Evolutionary conservation across 2,888 invertebrate species (phyloP).

Genomic region (Pammene aurita): DNA sequence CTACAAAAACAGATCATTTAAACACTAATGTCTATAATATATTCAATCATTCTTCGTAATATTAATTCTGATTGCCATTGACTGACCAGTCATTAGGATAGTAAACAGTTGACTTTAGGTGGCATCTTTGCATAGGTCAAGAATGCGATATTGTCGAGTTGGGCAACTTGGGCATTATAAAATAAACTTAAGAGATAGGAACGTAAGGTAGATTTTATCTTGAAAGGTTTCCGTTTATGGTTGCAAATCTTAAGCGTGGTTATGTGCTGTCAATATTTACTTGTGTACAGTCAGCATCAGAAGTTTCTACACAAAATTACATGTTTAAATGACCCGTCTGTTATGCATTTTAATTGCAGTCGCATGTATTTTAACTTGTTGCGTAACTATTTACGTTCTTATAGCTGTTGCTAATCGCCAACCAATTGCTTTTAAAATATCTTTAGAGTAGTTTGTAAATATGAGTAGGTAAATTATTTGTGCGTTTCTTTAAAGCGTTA

Average conservation of each 20-base stretch:
- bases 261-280: not conserved
- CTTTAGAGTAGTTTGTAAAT: too few species aligned
- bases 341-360: too few species aligned
- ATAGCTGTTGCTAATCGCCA: too few species aligned
- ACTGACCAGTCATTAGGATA: not conserved
- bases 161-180: not conserved
- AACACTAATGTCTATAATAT: not conserved
- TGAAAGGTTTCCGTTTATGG: not conserved
- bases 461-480: too few species aligned
- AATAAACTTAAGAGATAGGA: not conserved
- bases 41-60: not conserved
- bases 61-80: not conserved
- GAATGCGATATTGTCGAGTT: not conserved
- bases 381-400: too few species aligned
- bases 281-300: not conserved
- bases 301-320: not conserved
- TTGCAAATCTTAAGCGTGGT: conserved; percentile 5
- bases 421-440: too few species aligned
- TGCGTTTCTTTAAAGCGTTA: too few species aligned
- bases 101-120: conserved; percentile 17
- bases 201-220: conserved; percentile 9
- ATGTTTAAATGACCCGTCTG: not conserved
- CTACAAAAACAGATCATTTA: not conserved
- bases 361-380: too few species aligned
- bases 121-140: conserved; percentile 17